Base-by-base conservation (phyloP, 2,113 vertebrate genomes). In the Aegithalos caudatus region DNA sequence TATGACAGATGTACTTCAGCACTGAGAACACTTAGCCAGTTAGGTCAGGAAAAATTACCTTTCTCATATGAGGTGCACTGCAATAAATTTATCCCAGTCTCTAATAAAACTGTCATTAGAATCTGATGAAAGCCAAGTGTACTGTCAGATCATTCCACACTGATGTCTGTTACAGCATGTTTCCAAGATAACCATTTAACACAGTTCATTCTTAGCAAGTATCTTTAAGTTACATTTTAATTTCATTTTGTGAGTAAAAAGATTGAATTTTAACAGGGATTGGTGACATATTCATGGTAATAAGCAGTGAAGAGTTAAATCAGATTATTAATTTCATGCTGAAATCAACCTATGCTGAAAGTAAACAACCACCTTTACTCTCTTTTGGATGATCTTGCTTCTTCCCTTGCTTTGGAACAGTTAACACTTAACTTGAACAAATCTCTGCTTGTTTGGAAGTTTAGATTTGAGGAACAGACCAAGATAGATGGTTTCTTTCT, bases 401-500 rank as follows among this genome's bases (percentile, higher is more conserved):
- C 35, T 48, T 93, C 16, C 50, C 45, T 85, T 92, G 12, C 48
- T 95, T 94, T 53, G 53, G 61, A 90, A 73, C 38, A 71, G 62
- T 93, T 91, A 83, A 81, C 76, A 58, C 85, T 62, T 81, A 82
- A 58, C 17, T 53, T 85, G 88, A 97, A 92, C 57, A 91, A 94
- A 88, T 71, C 54, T 72, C 61, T 90, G 83, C 61, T 86, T 76
- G 82, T 93, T 96, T 93, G 40, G 91, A 95, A 95, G 76, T 94
- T 96, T 93, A 94, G 67, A 78, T 76, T 88, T 94, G 87, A 94
- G 51, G 27, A 96, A 79, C 38, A 89, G 53, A 84, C 51, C 74
- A 78, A 70, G 96, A 94, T 44, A 80, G 85, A 95, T 85, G 76
- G 61, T 58, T 86, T 96, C 78, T 86, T 97, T 92, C 86, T 95